A percentile compares a stretch with the other conserved stretches of the same genome.
These are phyloP conservation scores for Scarus forsteni DNA, from an alignment of 2,797 vertebrate species.

Conservation along the genomic window DNA sequence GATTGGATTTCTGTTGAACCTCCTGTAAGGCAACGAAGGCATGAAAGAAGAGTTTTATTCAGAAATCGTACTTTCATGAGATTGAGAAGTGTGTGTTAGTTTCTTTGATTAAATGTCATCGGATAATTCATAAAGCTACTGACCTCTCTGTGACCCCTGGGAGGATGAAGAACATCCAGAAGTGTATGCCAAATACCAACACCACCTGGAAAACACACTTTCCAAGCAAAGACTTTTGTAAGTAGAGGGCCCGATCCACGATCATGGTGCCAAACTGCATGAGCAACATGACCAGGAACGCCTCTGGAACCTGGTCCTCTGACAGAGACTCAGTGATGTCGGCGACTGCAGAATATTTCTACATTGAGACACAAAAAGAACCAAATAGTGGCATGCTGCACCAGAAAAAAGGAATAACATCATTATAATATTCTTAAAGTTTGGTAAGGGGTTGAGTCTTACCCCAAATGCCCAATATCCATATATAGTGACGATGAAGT, in stretches of 20 bases:
- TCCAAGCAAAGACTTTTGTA: constrained; percentile 85
- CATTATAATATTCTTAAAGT: background rate
- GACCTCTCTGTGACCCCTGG: constrained; percentile 87
- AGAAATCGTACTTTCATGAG: background rate
- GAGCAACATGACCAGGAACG: constrained; percentile 86
- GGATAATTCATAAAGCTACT: background rate
- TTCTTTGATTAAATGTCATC: background rate
- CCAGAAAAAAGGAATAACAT: no score
- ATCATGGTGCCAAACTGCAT: constrained; percentile 87
- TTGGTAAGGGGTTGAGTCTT: constrained; percentile 37
- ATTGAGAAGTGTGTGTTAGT: background rate
- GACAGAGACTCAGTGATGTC: constrained; percentile 86
- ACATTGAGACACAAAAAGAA: constrained; percentile 8
- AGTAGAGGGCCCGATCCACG: constrained; percentile 85
- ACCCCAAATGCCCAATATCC: constrained; percentile 88
- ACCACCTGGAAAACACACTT: constrained; percentile 87
- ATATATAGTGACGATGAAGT: constrained; percentile 86
- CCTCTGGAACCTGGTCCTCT: constrained; percentile 87
- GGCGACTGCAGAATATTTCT: constrained; percentile 83
- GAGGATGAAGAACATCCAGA: constrained; percentile 90
- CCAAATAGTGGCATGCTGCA: background rate
- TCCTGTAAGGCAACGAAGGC: constrained; percentile 69
- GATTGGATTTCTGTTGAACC: constrained; percentile 79
- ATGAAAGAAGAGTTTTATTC: background rate
- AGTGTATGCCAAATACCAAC: constrained; percentile 86